Base-by-base conservation (phyloP, 1,140 invertebrate species). In the Bicyclus anynana region DNA sequence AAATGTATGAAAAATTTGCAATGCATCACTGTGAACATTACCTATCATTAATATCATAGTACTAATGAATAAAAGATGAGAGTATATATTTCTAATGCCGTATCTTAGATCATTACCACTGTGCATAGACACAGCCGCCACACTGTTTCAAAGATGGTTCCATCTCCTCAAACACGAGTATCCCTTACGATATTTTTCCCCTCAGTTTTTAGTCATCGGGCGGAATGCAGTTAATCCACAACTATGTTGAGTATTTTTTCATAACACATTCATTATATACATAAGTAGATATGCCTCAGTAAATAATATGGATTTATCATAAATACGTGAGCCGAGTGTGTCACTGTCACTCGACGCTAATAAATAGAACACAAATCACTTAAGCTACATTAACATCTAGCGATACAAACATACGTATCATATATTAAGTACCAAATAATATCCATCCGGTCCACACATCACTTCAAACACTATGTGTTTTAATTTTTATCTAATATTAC, bases 191-290 rank as follows among this genome's bases (percentile, higher is more conserved):
- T 80, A 74, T 80, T 80, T 82, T 80, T 82, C 64, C 77, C 77
- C 70, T 80, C 76, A 75, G 69, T 77, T 44, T 84, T 85, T 84
- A 82, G 80, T 84, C 84, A 80, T 82, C 77, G 81, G 83, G 83
- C 83, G 84, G 84, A 86, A 87, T 87, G 84, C 84, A 82, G 80
- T 84, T 44, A 81, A 82, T 84, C 84, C 84, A 87, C 83, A 87
- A 87, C 84, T 86, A 87, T 80, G 83, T 84, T 84, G 84, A 87
- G 81, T 87, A 87, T 86, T 84, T 77, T 84, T 77, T 74, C 77
- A 83, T 59, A 73, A 67, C 56, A 57, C 54, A 51, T 77, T 80
- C 78, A 80, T 83, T 85, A 87, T 84, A 87, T 82, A 87, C 80
- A 87, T 82, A 87, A 84, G 82, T 84, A 84, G 76, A 83, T 80